These are phyloP conservation scores for Linyphia triangularis DNA, from an alignment of 2,888 invertebrate species.

Conservation along the genomic window DNA sequence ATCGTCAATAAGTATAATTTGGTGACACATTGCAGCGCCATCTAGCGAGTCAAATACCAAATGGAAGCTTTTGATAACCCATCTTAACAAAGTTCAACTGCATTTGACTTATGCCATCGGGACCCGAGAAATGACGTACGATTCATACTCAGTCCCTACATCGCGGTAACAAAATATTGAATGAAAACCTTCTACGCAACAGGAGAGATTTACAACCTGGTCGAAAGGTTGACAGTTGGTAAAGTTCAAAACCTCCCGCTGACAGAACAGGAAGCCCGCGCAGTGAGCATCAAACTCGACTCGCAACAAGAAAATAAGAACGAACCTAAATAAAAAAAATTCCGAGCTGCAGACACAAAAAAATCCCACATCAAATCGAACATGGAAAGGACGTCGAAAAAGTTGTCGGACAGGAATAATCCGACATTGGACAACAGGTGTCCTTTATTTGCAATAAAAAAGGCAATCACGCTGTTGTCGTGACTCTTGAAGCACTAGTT, in stretches of 20 bases:
- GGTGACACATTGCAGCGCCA: too few relatives aligned
- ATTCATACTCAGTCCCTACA: background rate
- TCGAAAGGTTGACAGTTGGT: slow-evolving; percentile 74
- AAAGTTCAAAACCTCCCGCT: slow-evolving; percentile 73
- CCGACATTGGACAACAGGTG: slow-evolving; percentile 52
- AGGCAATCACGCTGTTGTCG: slow-evolving; percentile 50
- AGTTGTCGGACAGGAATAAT: slow-evolving; percentile 62
- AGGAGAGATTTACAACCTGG: slow-evolving; percentile 70
- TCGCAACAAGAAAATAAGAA: slow-evolving; percentile 16
- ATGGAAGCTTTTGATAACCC: too few relatives aligned
- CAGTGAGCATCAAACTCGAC: slow-evolving; percentile 57
- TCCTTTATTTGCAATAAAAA: slow-evolving; percentile 44
- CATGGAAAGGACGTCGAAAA: slow-evolving; percentile 44
- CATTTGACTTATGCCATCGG: too few relatives aligned
- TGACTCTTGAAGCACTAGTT: too few relatives aligned
- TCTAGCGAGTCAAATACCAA: too few relatives aligned
- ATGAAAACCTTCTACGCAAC: slow-evolving; percentile 49
- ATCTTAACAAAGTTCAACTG: too few relatives aligned
- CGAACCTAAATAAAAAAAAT: slow-evolving; percentile 12
- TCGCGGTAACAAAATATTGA: slow-evolving; percentile 42
- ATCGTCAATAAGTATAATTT: too few relatives aligned
- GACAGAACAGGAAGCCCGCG: slow-evolving; percentile 68
- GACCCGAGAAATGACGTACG: background rate
- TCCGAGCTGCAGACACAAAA: slow-evolving; percentile 26
- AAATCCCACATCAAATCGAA: background rate